Evolutionary conservation across 2,113 vertebrate genomes (phyloP).

Genomic region (Orthochromis indermauri): DNA sequence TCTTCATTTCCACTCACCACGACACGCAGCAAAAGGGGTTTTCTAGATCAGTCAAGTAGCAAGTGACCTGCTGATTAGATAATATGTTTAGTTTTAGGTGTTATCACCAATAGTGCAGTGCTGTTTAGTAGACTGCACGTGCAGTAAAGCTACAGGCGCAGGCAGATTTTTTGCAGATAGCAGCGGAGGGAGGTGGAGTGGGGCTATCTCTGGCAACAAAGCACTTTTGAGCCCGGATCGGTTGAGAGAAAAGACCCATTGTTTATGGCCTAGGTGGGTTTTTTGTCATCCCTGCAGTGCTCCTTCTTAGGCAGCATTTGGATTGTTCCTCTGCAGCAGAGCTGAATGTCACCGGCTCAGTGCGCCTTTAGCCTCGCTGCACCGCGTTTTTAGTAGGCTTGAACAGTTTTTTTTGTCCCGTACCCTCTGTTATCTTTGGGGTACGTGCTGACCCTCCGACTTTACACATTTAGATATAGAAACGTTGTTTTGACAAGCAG

Average conservation of each 20-base stretch:
- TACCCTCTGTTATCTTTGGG: neutral
- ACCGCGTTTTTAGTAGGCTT: neutral
- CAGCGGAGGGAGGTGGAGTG: neutral
- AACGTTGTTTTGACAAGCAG: neutral
- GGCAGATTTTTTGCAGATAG: slow-evolving; percentile 26
- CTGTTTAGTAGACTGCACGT: neutral
- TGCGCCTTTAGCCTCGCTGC: neutral
- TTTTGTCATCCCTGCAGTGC: neutral
- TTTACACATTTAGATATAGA: neutral
- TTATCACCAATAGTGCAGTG: neutral
- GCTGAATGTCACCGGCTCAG: neutral
- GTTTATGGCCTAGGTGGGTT: slow-evolving; percentile 7
- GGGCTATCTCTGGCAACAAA: slow-evolving; percentile 14
- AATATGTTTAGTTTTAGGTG: neutral
- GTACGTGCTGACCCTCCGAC: neutral
- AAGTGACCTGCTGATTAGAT: neutral
- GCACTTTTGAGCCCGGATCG: slow-evolving; percentile 1
- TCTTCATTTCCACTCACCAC: neutral
- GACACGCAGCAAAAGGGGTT: neutral
- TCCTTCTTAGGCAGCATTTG: slow-evolving; percentile 40
- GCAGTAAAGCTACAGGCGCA: neutral
- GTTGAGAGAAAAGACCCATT: slow-evolving; percentile 42
- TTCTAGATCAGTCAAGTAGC: neutral
- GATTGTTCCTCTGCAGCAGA: slow-evolving; percentile 38
- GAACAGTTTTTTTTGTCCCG: neutral